Percentiles rank a stretch among this genome's conserved stretches.
Conservation (phyloP, 1,140 invertebrate genomes). For the Aethina tumida region DNA sequence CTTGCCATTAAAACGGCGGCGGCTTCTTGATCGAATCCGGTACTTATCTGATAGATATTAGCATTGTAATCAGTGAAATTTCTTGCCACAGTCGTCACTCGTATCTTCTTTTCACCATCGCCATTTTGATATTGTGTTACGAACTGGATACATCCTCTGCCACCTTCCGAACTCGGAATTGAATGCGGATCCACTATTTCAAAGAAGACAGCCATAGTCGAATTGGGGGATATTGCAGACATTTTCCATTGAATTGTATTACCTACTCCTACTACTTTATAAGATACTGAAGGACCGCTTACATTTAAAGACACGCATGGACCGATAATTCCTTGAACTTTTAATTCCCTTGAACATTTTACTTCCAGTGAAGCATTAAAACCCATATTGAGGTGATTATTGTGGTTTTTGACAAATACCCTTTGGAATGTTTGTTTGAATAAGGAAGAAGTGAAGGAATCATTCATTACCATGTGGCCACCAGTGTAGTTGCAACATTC, state of each 20-base stretch:
- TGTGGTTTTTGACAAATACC: conserved; percentile 90
- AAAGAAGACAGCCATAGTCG: conserved; percentile 91
- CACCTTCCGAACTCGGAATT: conserved; percentile 89
- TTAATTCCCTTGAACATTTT: conserved; percentile 82
- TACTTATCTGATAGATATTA: conserved; percentile 72
- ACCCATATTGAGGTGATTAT: conserved; percentile 94
- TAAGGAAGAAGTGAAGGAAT: conserved; percentile 96
- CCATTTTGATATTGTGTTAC: conserved; percentile 81
- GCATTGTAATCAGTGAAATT: conserved; percentile 81
- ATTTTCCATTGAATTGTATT: conserved; percentile 98
- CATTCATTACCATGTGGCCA: conserved; percentile 99
- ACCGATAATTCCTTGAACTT: conserved; percentile 93
- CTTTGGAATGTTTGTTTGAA: conserved; percentile 99
- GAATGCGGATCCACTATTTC: conserved; percentile 98
- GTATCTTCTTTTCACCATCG: conserved; percentile 86
- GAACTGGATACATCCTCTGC: conserved; percentile 93
- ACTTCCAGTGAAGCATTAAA: conserved; percentile 96
- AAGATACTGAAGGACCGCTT: conserved; percentile 84
- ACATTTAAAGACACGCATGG: conserved; percentile 90
- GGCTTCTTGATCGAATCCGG: conserved; percentile 96
- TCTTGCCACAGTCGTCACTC: conserved; percentile 93
- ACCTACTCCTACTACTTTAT: conserved; percentile 94
- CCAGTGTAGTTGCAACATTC: conserved; percentile 93
- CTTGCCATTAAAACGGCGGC: conserved; percentile 95
- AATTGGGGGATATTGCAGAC: conserved; percentile 86